These are phyloP conservation scores for Saccopteryx leptura DNA, from an alignment of 2,113 vertebrate species.

Conservation along the genomic window DNA sequence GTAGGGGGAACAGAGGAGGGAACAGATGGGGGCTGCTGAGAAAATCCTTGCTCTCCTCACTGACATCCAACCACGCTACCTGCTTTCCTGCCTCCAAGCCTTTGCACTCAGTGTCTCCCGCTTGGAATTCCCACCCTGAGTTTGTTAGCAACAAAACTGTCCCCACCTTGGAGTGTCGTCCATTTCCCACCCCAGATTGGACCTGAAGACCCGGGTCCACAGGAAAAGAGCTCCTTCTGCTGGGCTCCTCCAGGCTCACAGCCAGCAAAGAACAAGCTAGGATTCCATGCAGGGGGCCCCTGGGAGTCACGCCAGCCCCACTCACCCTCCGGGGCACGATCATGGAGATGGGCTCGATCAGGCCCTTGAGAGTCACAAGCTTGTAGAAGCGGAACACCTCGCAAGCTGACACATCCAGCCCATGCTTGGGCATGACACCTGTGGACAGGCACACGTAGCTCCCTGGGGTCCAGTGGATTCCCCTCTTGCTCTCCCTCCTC, in stretches of 20 bases:
- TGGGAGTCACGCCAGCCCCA: background rate
- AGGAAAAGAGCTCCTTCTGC: background rate
- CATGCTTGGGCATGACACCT: constrained; percentile 99
- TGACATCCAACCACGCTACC: background rate
- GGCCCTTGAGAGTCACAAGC: constrained; percentile 96
- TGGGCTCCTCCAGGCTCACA: background rate
- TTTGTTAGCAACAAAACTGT: background rate
- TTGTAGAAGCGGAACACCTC: constrained; percentile 99
- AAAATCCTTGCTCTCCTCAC: background rate
- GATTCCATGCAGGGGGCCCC: too few species aligned
- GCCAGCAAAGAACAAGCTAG: background rate
- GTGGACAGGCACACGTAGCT: background rate
- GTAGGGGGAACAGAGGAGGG: constrained; percentile 41
- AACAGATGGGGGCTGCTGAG: background rate
- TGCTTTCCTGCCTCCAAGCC: background rate
- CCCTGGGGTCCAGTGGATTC: accelerated
- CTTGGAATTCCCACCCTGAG: background rate
- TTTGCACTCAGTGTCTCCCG: background rate
- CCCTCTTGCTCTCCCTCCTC: background rate
- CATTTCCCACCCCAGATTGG: background rate
- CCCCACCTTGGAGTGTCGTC: background rate
- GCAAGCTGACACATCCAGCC: constrained; percentile 96
- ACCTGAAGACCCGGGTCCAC: background rate
- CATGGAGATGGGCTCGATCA: constrained; percentile 99
- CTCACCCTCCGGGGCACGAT: constrained; percentile 98